phyloP scores from a whole-genome alignment of 2,113 vertebrate species.

The Prinia subflava region DNA sequence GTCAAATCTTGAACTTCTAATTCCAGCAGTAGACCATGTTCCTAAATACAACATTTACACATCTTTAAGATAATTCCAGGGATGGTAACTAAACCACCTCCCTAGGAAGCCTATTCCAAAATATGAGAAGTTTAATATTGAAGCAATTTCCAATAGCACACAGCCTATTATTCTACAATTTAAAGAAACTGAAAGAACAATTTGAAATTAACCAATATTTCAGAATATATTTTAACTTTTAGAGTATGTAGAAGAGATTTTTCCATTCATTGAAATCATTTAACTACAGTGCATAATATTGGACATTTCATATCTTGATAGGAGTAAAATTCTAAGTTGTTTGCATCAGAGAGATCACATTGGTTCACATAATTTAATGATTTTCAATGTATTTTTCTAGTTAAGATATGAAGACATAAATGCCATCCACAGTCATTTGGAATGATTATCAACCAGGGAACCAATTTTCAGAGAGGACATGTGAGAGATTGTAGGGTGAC shows the following conservation, averaged over 20 bases:
- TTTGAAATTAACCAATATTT: background rate
- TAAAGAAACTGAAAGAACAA: background rate
- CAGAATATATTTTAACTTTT: background rate
- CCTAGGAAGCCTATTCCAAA: background rate
- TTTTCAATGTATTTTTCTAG: background rate
- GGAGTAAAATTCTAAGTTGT: background rate
- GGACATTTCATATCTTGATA: background rate
- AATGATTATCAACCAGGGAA: background rate
- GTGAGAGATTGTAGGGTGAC: background rate
- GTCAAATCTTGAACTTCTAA: background rate
- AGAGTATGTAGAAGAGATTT: background rate
- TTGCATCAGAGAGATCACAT: background rate
- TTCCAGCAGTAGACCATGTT: background rate
- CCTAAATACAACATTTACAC: background rate
- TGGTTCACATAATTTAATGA: background rate
- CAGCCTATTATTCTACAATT: background rate
- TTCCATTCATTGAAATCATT: background rate
- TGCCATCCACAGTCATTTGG: background rate
- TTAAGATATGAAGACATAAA: background rate
- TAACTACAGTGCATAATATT: background rate
- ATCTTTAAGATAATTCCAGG: background rate
- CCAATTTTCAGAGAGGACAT: background rate
- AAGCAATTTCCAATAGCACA: background rate
- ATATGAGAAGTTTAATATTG: background rate
- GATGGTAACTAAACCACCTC: background rate